Evolutionary conservation across 1,140 invertebrate genomes (phyloP).

Genomic region (Scaptomyza graminum): DNA sequence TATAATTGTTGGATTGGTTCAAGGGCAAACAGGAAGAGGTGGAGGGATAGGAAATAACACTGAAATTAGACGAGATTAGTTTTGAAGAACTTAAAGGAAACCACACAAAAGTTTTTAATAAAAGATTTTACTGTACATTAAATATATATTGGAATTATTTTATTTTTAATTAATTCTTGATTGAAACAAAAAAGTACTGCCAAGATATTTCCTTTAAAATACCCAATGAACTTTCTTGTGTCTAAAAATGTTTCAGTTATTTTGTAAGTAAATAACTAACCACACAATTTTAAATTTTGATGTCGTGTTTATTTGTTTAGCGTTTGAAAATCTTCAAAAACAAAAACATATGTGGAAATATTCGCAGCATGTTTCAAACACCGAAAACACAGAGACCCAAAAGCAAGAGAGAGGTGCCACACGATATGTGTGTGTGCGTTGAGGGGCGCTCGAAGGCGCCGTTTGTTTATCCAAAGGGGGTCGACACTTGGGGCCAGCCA

Average conservation of each 20-base stretch:
- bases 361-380: slow-evolving; percentile 61
- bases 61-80: neutral
- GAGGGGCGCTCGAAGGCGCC: slow-evolving; percentile 48
- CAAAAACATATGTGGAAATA: slow-evolving; percentile 66
- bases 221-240: neutral
- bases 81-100: too few species aligned
- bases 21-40: slow-evolving; percentile 10
- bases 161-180: too few species aligned
- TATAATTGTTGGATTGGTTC: slow-evolving; percentile 67
- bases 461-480: slow-evolving; percentile 78
- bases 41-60: neutral
- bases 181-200: too few species aligned
- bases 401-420: slow-evolving; percentile 55
- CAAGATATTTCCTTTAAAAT: neutral
- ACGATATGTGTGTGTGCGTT: slow-evolving; percentile 43
- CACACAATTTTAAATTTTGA: slow-evolving; percentile 11
- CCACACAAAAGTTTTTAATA: neutral
- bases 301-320: slow-evolving; percentile 47
- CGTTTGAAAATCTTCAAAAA: slow-evolving; percentile 56
- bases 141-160: too few species aligned
- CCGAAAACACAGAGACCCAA: slow-evolving; percentile 24
- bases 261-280: slow-evolving; percentile 49
- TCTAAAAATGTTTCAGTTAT: slow-evolving; percentile 32
- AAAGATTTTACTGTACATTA: too few species aligned
- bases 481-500: slow-evolving; percentile 55